Percentiles rank a stretch among this genome's conserved stretches.
phyloP scores from a whole-genome alignment of 2,888 invertebrate genomes.

The Catocala fraxini region DNA sequence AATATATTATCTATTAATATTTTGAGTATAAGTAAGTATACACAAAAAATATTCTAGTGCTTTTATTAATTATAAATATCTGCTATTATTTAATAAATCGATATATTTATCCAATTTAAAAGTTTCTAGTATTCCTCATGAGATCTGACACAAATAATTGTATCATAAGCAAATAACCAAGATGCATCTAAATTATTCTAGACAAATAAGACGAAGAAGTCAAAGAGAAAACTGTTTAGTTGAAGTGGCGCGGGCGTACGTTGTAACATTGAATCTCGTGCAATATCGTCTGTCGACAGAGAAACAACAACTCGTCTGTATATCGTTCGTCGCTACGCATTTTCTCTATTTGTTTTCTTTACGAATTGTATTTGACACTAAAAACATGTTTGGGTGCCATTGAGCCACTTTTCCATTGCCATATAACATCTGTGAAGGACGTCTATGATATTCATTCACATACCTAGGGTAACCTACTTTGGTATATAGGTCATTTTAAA shows the following conservation, averaged over 20 bases:
- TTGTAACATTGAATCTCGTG: conserved; percentile 35
- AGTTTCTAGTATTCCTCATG: too few species aligned
- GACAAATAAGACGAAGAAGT: conserved; percentile 5
- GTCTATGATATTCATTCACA: conserved; percentile 38
- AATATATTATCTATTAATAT: too few species aligned
- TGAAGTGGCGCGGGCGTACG: conserved; percentile 11
- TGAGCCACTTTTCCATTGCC: conserved; percentile 42
- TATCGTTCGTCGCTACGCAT: conserved; percentile 44
- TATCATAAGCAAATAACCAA: too few species aligned
- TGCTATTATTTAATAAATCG: too few species aligned
- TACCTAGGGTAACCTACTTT: conserved; percentile 24
- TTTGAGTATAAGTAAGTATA: too few species aligned
- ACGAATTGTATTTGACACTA: conserved; percentile 41
- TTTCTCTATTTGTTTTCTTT: conserved; percentile 42
- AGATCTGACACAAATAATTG: too few species aligned
- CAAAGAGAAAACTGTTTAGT: conserved; percentile 27
- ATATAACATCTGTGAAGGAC: conserved; percentile 36
- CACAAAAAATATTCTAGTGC: too few species aligned
- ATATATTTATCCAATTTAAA: too few species aligned
- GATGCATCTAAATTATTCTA: too few species aligned
- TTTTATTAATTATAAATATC: too few species aligned
- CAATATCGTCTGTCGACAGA: conserved; percentile 33
- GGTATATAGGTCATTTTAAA: conserved; percentile 18
- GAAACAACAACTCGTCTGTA: conserved; percentile 33
- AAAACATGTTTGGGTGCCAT: conserved; percentile 45